Evolutionary conservation across 2,797 vertebrate species (phyloP), one percentile per base, ranked within the genome.

Genomic region (Amblyraja radiata): DNA sequence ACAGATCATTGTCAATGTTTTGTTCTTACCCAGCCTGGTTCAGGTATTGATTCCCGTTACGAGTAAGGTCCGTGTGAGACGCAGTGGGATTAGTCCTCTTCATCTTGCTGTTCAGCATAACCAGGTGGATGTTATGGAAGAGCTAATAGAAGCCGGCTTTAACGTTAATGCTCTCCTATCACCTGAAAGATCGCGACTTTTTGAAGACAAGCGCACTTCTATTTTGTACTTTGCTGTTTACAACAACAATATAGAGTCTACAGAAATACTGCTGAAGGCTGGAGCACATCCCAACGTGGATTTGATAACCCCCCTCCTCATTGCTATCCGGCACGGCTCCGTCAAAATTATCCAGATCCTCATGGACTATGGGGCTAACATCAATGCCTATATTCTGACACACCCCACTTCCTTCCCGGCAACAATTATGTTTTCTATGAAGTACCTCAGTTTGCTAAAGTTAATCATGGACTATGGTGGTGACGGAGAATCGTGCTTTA

Each of bases 331-430:
- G 93, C 97, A 96, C 0, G 97, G 98, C 93, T 97, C 97, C 95
- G 93, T 97, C 90, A 95, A 96, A 90, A 97, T 96, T 0, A 96
- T 98, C 93, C 95, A 95, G 77, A 94, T 98, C 93, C 96, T 99
- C 93, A 96, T 99, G 93, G 96, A 98, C 93, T 96, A 98, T 0
- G 98, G 98, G 0, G 99, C 98, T 4, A 95, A 99, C 93, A 96
- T 99, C 93, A 96, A 98, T 54, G 97, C 97, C 61, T 95, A 95
- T 93, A 96, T 99, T 94, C 95, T 97, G 84, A 97, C 97, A 7
- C 98, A 98, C 93, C 98, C 97, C 86, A 98, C 98, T 46, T 93
- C 97, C 83, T 99, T 99, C 95, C 98, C 99, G 0, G 97, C 98
- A 1, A 96, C 97, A 76, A 96, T 98, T 94, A 97, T 99, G 97